Base-by-base conservation (phyloP, 2,797 vertebrate genomes). In the Pseudotriccus pelzelni region DNA sequence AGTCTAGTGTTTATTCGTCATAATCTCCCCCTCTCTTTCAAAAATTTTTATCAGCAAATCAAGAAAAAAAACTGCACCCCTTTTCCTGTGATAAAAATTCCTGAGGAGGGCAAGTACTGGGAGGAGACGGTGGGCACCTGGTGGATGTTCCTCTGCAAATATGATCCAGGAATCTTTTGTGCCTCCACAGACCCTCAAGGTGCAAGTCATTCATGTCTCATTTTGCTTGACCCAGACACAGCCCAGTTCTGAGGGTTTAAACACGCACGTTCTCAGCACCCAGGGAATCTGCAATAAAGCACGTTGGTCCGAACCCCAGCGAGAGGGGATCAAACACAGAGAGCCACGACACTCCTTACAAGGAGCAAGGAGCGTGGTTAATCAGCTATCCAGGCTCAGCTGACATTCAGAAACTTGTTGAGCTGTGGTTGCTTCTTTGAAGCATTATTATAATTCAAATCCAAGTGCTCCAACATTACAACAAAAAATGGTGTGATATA, bases 41-140 rank as follows among this genome's bases (percentile, higher is more conserved):
- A 59, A 82, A 55, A 4, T 28, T 32, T 64, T 46, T 17, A 52
- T 52, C 28, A 53, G 14, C 4, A 88, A 81, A 75, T 43, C 2
- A 30, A 46, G 22, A 67, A 52, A 67, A 52, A n/a, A 52, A 16
- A 3, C 0, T 4, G 20, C 5, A 14, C 12, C 4, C 20, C 4
- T 84, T 69, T 76, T 5, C 25, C 24, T 87, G 18, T 32, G 13
- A 17, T 47, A 75, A 12, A 10, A 20, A 28, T 70, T 68, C 13
- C 10, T 13, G 36, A 5, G 20, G 46, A 63, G 14, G 70, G 2
- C 12, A 70, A 80, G 18, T 11, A 6, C 28, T 37, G 6, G 23
- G 32, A 75, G 20, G 5, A 56, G 53, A 10, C 3, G 20, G 6
- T 0, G 5, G 10, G 23, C 64, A 34, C 32, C n/a, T 23, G 1